A percentile compares a stretch with the other conserved stretches of the same genome.
phyloP scores from a whole-genome alignment of 2,888 invertebrate genomes.

The Latrodectus elegans region DNA sequence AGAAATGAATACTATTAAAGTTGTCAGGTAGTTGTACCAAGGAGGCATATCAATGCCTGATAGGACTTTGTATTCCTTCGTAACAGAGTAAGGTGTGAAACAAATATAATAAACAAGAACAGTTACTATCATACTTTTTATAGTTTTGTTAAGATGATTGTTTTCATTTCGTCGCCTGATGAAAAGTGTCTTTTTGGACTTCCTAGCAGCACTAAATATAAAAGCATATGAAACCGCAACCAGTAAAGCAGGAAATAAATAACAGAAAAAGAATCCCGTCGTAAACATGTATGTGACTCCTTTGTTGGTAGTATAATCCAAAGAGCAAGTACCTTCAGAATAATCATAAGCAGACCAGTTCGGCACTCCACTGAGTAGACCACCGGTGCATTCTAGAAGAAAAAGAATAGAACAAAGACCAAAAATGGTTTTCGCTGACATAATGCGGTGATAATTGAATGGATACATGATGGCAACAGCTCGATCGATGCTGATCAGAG shows the following conservation, averaged over 20 bases:
- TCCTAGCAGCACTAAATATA: slow-evolving; percentile 29
- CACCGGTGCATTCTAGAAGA: neutral
- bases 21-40: slow-evolving; percentile 73
- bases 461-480: slow-evolving; percentile 73
- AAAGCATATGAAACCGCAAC: slow-evolving; percentile 27
- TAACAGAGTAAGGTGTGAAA: slow-evolving; percentile 75
- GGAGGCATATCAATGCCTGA: slow-evolving; percentile 71
- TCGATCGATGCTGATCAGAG: slow-evolving; percentile 74
- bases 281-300: neutral
- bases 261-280: slow-evolving; percentile 7
- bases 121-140: slow-evolving; percentile 72
- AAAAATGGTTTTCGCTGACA: slow-evolving; percentile 25
- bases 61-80: slow-evolving; percentile 74
- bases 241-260: slow-evolving; percentile 4
- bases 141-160: slow-evolving; percentile 42
- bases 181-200: neutral
- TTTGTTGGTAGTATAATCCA: slow-evolving; percentile 10
- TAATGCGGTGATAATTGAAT: slow-evolving; percentile 72
- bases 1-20: slow-evolving; percentile 73
- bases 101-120: slow-evolving; percentile 74
- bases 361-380: neutral
- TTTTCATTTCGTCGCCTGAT: neutral
- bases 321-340: slow-evolving; percentile 42
- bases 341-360: slow-evolving; percentile 52
- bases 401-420: neutral